A percentile compares a stretch with the other conserved stretches of the same genome.
phyloP scores from a whole-genome alignment of 2,113 vertebrate species.

The Antennarius striatus region DNA sequence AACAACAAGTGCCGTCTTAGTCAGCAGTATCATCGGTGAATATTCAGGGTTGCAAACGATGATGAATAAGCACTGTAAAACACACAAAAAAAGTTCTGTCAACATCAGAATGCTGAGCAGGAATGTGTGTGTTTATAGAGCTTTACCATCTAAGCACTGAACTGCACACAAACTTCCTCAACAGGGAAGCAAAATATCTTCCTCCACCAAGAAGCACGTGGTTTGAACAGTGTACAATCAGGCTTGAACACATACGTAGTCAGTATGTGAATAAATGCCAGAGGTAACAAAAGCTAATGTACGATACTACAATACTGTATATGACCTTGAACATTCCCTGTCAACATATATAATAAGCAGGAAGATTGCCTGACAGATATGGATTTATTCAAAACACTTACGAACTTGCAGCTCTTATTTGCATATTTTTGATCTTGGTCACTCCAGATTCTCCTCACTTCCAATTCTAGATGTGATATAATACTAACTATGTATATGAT shows the following conservation, averaged over 20 bases:
- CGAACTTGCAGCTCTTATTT: no score
- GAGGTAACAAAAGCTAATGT: not conserved
- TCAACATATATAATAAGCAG: no score
- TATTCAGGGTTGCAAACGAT: not conserved
- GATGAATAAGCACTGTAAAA: conserved; percentile 10
- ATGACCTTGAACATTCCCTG: no score
- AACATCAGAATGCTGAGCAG: conserved; percentile 7
- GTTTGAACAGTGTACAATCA: conserved; percentile 11
- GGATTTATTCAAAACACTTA: no score
- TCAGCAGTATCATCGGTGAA: not conserved
- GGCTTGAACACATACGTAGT: conserved; percentile 7
- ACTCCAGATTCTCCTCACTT: no score
- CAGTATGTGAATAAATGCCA: conserved; percentile 12
- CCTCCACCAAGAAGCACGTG: conserved; percentile 14
- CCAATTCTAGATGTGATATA: not conserved
- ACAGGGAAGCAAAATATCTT: conserved; percentile 34
- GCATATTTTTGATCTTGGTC: no score
- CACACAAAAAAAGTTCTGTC: conserved; percentile 2
- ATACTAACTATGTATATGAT: no score
- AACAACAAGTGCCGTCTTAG: no score
- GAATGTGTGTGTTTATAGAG: conserved; percentile 24
- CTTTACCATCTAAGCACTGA: conserved; percentile 40
- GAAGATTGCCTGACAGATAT: no score
- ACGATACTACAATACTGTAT: no score
- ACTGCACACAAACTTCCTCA: conserved; percentile 20